Evolutionary conservation across 2,797 vertebrate genomes (phyloP).

Genomic region (Setipinna tenuifilis): DNA sequence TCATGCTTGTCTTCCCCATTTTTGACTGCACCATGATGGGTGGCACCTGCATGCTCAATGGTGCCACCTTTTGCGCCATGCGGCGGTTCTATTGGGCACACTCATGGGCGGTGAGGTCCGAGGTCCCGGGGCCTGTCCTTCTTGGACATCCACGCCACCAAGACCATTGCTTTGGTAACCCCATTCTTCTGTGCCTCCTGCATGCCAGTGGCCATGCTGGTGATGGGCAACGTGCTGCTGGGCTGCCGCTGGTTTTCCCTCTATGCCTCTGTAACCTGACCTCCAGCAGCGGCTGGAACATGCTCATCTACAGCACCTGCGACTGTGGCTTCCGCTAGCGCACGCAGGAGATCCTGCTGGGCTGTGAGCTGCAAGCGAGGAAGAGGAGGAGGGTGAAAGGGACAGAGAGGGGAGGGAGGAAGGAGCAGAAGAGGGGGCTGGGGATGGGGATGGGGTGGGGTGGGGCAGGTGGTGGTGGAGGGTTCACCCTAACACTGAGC

Average conservation of each 20-base stretch:
- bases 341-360: constrained; percentile 52
- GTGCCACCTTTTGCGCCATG: constrained; percentile 57
- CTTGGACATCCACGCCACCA: constrained; percentile 60
- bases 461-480: not conserved
- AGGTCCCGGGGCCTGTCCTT: constrained; percentile 41
- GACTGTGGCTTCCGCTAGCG: constrained; percentile 58
- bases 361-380: constrained; percentile 11
- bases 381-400: not conserved
- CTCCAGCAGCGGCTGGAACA: constrained; percentile 65
- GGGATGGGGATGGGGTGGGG: not conserved
- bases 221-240: constrained; percentile 53
- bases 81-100: constrained; percentile 49
- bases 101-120: not conserved
- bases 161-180: constrained; percentile 59
- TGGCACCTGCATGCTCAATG: constrained; percentile 55
- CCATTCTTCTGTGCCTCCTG: constrained; percentile 57
- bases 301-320: constrained; percentile 58
- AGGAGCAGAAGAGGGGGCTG: not conserved
- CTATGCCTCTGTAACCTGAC: constrained; percentile 64
- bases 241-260: constrained; percentile 65
- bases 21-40: constrained; percentile 60
- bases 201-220: constrained; percentile 56
- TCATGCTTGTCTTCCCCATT: constrained; percentile 60
- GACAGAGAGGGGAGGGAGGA: not conserved
- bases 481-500: not conserved